Evolutionary conservation across 2,888 invertebrate species (phyloP).

Genomic region (Formica aserva): DNA sequence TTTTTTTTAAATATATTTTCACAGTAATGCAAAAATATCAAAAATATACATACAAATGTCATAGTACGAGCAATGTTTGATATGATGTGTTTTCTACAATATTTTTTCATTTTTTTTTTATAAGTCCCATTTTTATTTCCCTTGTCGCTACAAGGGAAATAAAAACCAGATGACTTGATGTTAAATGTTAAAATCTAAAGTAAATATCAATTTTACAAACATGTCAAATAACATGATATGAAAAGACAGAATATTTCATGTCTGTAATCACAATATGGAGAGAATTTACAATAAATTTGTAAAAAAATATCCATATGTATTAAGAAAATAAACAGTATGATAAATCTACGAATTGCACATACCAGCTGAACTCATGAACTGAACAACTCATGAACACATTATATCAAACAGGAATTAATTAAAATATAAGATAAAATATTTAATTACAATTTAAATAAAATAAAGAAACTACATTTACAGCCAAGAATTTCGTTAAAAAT

Average conservation of each 20-base stretch:
- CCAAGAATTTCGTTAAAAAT: neutral
- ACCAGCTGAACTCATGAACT: neutral
- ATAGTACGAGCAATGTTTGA: neutral
- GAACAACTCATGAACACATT: neutral
- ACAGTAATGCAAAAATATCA: constrained; percentile 5
- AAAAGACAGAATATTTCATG: neutral
- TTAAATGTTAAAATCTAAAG: constrained; percentile 15
- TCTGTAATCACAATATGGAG: neutral
- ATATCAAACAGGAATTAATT: neutral
- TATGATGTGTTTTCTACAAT: neutral
- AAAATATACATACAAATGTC: neutral
- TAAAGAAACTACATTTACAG: neutral
- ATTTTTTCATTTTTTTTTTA: neutral
- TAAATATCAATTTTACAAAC: constrained; percentile 4
- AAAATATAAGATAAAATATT: neutral
- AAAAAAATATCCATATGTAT: neutral
- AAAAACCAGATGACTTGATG: neutral
- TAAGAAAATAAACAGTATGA: neutral
- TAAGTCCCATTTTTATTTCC: neutral
- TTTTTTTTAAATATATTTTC: neutral
- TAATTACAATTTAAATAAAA: neutral
- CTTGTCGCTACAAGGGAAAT: neutral
- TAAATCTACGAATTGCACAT: neutral
- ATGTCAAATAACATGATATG: neutral
- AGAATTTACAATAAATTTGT: neutral